Evolutionary conservation across 2,797 vertebrate genomes (phyloP).

Genomic region (Alectoris magna): DNA sequence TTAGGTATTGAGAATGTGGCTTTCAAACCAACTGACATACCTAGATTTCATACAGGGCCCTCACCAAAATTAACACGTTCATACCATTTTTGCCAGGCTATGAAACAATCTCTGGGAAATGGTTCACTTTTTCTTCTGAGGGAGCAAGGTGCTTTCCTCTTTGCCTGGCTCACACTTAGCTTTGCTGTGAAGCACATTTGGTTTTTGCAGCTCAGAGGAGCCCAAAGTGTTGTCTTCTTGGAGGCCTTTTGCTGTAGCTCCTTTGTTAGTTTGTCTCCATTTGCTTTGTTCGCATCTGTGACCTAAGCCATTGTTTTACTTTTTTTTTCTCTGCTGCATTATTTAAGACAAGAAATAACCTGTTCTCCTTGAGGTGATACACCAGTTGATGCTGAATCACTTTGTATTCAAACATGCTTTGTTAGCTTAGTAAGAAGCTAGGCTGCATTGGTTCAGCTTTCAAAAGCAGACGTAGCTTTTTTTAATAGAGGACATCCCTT

Average conservation of each 20-base stretch:
- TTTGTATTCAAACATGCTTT: background rate
- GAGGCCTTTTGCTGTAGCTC: background rate
- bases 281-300: background rate
- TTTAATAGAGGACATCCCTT: background rate
- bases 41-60: background rate
- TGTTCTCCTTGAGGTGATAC: background rate
- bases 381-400: background rate
- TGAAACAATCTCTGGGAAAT: background rate
- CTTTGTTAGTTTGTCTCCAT: background rate
- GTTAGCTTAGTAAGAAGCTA: background rate
- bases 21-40: background rate
- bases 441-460: background rate
- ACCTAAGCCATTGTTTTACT: background rate
- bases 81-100: background rate
- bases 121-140: background rate
- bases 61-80: background rate
- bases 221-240: rapidly evolving
- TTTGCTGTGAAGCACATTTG: background rate
- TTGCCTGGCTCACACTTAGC: background rate
- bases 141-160: background rate
- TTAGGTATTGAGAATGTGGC: background rate
- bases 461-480: background rate
- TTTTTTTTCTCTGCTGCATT: background rate
- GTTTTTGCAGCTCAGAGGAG: background rate
- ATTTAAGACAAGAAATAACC: background rate